Percentiles rank a stretch among this genome's conserved stretches.
Evolutionary conservation across 2,113 vertebrate genomes (phyloP).

Genomic region (Motacilla tschutschensis): DNA sequence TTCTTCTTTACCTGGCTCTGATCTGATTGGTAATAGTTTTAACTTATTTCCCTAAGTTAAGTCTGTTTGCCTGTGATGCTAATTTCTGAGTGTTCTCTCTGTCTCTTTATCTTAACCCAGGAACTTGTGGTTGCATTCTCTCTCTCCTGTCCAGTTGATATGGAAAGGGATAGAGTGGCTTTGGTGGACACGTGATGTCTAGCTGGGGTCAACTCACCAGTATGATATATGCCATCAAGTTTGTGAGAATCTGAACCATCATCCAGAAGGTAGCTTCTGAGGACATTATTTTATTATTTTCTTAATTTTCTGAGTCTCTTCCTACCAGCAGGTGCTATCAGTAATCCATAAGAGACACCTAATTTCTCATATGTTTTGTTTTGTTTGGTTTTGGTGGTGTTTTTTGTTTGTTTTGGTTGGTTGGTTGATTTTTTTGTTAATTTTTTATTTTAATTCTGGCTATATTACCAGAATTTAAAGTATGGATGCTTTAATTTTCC

Average conservation of each 20-base stretch:
- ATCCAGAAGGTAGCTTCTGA: not conserved
- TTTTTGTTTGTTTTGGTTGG: not conserved
- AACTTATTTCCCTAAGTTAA: accelerated
- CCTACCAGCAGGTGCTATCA: not conserved
- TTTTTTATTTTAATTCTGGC: not conserved
- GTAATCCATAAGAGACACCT: not conserved
- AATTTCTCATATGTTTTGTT: not conserved
- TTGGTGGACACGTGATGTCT: not conserved
- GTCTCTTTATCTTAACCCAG: not conserved
- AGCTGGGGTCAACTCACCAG: not conserved
- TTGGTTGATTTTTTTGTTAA: not conserved
- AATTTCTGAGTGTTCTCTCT: not conserved
- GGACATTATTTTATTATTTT: not conserved
- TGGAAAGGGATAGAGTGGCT: not conserved
- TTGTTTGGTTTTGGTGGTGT: not conserved
- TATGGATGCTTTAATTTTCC: not conserved
- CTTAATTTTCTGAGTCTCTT: not conserved
- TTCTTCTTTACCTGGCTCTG: not conserved
- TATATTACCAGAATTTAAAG: not conserved
- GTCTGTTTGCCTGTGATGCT: not conserved
- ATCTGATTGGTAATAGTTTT: not conserved
- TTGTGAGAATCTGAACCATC: not conserved
- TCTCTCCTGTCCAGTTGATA: not conserved
- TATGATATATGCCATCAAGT: not conserved
- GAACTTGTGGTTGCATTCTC: not conserved